Conservation (phyloP, 2,113 vertebrate genomes). For the Boulengeromyrus knoepffleri region DNA sequence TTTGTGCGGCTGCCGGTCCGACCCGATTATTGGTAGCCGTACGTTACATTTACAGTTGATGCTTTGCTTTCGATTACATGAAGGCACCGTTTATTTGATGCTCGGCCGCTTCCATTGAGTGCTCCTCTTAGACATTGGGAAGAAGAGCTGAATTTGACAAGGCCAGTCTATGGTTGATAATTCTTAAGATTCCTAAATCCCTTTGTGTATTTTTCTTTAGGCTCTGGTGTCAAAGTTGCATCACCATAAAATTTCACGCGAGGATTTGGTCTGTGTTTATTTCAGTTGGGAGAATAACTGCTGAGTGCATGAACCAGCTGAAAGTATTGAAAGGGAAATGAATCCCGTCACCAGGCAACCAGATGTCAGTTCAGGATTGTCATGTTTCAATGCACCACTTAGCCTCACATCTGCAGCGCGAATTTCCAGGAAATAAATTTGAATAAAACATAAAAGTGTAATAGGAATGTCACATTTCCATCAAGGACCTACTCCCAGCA, state of each 20-base stretch:
- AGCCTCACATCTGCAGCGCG: not conserved
- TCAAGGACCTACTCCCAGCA: not conserved
- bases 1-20: not conserved
- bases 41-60: not conserved
- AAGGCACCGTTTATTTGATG: not conserved
- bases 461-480: not conserved
- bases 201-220: not conserved
- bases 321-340: not conserved
- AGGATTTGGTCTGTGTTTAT: not conserved
- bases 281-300: not conserved
- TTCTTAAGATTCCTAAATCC: not conserved
- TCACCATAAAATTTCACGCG: not conserved
- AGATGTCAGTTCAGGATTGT: not conserved
- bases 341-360: not conserved
- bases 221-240: not conserved
- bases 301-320: not conserved
- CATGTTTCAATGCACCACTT: not conserved
- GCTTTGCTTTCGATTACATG: not conserved
- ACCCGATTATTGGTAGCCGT: not conserved
- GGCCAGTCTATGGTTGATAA: conserved; percentile 52
- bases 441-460: not conserved
- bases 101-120: not conserved
- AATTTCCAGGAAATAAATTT: not conserved
- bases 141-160: conserved; percentile 44
- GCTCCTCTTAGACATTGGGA: not conserved